Evolutionary conservation across 2,113 vertebrate species (phyloP).

Genomic region (Trichechus manatus): DNA sequence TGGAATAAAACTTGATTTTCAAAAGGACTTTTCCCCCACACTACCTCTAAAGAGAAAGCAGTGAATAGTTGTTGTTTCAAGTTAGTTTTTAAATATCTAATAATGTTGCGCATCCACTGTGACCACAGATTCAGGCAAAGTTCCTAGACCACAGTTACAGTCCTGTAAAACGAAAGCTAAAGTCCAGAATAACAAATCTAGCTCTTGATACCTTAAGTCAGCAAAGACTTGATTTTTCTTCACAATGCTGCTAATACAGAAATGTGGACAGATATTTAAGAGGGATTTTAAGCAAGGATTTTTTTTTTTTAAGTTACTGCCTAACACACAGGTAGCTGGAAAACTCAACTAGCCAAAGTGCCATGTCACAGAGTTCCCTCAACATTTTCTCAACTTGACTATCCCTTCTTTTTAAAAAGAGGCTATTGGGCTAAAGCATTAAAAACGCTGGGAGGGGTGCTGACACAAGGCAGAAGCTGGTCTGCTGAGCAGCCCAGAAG

Average conservation of each 20-base stretch:
- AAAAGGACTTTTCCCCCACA: not conserved
- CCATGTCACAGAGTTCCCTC: not conserved
- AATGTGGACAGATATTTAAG: conserved; percentile 32
- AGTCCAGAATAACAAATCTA: conserved; percentile 44
- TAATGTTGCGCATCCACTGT: conserved; percentile 3
- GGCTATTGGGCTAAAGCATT: not conserved
- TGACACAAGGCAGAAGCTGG: conserved; percentile 14
- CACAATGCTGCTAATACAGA: conserved; percentile 30
- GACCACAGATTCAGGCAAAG: conserved; percentile 27
- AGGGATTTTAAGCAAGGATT: conserved; percentile 23
- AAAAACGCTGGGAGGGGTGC: not conserved
- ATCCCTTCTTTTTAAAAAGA: conserved; percentile 1
- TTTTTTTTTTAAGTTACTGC: conserved; percentile 21
- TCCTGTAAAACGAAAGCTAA: conserved; percentile 33
- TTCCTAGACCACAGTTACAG: not conserved
- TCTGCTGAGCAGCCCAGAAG: conserved; percentile 1
- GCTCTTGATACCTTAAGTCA: not conserved
- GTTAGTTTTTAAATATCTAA: conserved; percentile 18
- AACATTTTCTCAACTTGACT: conserved; percentile 22
- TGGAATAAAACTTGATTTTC: conserved; percentile 48
- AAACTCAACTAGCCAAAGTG: conserved; percentile 48
- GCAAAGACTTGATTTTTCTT: conserved; percentile 26
- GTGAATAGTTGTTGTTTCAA: not conserved
- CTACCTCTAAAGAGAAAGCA: conserved; percentile 4
- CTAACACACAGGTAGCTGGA: not conserved